Base-by-base conservation (phyloP, 2,113 vertebrate species). In the Manacus vitellinus region DNA sequence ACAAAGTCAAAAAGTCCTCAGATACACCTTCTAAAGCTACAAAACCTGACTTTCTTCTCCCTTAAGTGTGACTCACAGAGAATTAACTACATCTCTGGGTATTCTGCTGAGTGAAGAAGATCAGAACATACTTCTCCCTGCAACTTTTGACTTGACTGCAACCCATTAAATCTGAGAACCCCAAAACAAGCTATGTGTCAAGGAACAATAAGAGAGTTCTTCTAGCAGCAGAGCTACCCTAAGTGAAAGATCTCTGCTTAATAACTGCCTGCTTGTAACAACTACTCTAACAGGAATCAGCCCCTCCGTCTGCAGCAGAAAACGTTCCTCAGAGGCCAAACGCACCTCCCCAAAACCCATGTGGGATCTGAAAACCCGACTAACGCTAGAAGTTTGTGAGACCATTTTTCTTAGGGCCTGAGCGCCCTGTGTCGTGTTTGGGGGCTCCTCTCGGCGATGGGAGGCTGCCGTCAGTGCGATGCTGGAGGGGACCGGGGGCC, bases 321-420 rank as follows among this genome's bases (percentile, higher is more conserved):
- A 73, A 5, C 6, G 21, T 19, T 37, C 51, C 37, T 19, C n/a
- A 12, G 5, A 2, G 7, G 7, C 28, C 58, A 44, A 44, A 49
- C 44, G 31, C 20, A 65, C 22, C 23, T 14, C 37, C n/a, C 10
- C 43, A 22, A 21, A 8, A 25, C 0, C 14, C 10, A 14, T 15
- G 10, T 1, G 75, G 51, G 35, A 44, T 4, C 11, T 17, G 4
- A 23, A n/a, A 39, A 19, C 31, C n/a, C 9, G 8, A 6, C 31
- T 6, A 20, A 33, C 4, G 3, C 24, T 7, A 3, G 4, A 59
- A 52, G 39, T 3, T 4, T 31, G 9, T 3, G 14, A 17, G 10
- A 24, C 25, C 4, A 4, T 6, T 81, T 44, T 25, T 5, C 12
- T 20, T 1, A 27, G 18, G 16, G 21, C 13, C 12, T 41, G 39